Conservation (phyloP, 2,113 vertebrate genomes). For the Struthio camelus region DNA sequence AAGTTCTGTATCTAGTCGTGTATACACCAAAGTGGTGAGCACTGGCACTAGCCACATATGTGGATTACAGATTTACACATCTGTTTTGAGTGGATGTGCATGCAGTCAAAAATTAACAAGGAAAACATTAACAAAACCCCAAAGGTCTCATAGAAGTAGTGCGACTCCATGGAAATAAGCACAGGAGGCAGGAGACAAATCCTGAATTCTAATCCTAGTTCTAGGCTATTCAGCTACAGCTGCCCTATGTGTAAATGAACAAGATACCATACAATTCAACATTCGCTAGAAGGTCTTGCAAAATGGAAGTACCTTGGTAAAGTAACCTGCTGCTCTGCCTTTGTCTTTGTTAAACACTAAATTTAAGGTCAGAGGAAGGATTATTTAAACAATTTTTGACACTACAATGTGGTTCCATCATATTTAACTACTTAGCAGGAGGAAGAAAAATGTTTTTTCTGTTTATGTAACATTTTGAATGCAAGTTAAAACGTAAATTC, state of each 20-base stretch:
- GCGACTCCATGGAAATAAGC: neutral
- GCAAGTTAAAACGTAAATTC: neutral
- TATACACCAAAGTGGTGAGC: neutral
- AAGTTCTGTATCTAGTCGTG: neutral
- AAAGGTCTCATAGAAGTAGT: neutral
- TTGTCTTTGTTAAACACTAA: neutral
- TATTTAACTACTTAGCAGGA: neutral
- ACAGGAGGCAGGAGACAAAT: neutral
- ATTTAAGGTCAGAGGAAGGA: neutral
- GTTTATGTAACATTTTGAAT: neutral
- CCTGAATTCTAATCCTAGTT: neutral
- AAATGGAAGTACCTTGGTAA: neutral
- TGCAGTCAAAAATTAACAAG: neutral
- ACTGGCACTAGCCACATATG: neutral
- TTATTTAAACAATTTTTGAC: neutral
- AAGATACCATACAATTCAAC: neutral
- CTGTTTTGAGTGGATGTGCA: neutral
- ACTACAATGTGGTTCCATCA: neutral
- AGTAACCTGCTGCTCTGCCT: neutral
- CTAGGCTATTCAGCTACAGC: neutral
- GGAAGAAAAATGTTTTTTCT: neutral
- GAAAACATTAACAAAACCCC: neutral
- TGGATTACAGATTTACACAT: neutral
- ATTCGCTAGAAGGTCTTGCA: neutral
- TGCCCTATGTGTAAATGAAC: neutral